A percentile compares a stretch with the other conserved stretches of the same genome.
Conservation (phyloP, 2,888 invertebrate genomes). For the Gibbula magus region DNA sequence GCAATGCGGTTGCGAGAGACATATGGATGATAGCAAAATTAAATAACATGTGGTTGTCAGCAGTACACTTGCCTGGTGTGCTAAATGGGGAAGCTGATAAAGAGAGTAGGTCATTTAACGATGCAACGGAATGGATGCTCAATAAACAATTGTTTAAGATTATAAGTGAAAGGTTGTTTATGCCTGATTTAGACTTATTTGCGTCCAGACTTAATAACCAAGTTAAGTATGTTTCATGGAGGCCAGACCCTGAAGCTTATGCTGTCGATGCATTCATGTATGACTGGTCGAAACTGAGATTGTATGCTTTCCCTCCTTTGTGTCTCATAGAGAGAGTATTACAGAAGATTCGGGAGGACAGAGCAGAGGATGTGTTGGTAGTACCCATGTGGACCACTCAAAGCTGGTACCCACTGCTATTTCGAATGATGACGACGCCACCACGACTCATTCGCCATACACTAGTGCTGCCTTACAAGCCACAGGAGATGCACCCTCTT, state of each 20-base stretch:
- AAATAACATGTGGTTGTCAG: conserved; percentile 1
- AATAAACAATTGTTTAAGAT: not conserved
- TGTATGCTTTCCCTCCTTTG: conserved; percentile 39
- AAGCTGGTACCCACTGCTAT: conserved; percentile 29
- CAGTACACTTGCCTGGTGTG: not conserved
- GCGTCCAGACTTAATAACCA: conserved; percentile 28
- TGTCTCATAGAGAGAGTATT: conserved; percentile 17
- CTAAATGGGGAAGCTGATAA: conserved; percentile 12
- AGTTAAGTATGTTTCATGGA: conserved; percentile 17
- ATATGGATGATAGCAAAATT: conserved; percentile 23
- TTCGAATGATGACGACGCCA: conserved; percentile 5
- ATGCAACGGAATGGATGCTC: conserved; percentile 31
- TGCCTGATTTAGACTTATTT: conserved; percentile 27
- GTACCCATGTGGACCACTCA: conserved; percentile 34
- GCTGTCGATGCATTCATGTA: conserved; percentile 30
- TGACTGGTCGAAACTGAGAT: conserved; percentile 20
- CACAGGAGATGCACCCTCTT: conserved; percentile 8
- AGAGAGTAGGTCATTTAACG: conserved; percentile 10
- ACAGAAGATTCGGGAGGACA: conserved; percentile 29
- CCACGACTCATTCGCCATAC: not conserved
- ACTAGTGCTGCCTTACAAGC: conserved; percentile 23
- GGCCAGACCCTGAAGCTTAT: conserved; percentile 27
- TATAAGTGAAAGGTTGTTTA: not conserved
- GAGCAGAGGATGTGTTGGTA: conserved; percentile 25
- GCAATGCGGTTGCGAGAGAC: conserved; percentile 1